These are phyloP conservation scores for Sturmia bella DNA, from an alignment of 2,888 invertebrate genomes.

Conservation along the genomic window DNA sequence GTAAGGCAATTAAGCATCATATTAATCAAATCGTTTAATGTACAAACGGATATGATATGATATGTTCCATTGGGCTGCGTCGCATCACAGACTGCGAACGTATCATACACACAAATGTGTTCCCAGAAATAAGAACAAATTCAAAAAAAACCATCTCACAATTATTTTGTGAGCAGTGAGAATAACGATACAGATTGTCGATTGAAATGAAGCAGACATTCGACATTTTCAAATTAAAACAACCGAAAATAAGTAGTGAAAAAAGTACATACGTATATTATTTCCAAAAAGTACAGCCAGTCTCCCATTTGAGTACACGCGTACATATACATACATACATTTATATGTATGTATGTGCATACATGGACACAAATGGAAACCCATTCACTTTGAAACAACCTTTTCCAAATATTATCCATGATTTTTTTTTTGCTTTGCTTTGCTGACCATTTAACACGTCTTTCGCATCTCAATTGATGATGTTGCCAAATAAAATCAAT, in stretches of 20 bases:
- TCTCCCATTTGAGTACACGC: background rate
- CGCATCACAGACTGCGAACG: background rate
- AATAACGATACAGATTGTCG: conserved; percentile 76
- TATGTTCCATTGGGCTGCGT: background rate
- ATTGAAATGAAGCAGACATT: conserved; percentile 78
- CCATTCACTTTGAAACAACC: conserved; percentile 20
- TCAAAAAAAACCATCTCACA: conserved; percentile 15
- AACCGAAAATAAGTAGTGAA: conserved; percentile 42
- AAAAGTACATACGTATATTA: no score
- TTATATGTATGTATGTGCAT: background rate
- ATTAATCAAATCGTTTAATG: no score
- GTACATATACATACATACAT: no score
- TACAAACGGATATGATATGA: no score
- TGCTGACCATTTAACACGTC: conserved; percentile 38
- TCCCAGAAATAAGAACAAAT: conserved; percentile 8
- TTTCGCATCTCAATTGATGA: conserved; percentile 58
- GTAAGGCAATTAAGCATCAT: no score
- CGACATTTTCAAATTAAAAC: conserved; percentile 13
- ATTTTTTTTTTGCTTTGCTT: background rate
- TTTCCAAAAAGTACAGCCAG: no score
- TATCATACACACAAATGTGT: background rate
- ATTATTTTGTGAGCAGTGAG: conserved; percentile 36
- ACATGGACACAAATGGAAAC: background rate
- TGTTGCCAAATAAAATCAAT: conserved; percentile 34
- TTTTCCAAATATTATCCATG: conserved; percentile 27